These are phyloP conservation scores for Myathropa florea DNA, from an alignment of 2,888 invertebrate genomes.

Conservation along the genomic window DNA sequence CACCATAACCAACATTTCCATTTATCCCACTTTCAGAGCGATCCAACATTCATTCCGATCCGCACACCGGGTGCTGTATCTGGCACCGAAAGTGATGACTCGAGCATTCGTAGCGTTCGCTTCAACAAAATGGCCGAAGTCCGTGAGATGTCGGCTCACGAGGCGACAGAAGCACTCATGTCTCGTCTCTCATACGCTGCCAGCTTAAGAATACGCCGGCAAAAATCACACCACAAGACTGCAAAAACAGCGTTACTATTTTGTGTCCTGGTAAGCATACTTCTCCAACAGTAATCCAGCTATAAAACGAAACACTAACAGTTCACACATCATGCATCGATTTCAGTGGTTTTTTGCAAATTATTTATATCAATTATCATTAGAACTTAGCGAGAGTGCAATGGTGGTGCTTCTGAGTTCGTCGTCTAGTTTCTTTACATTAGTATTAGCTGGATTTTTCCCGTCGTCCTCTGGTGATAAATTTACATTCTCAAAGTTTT, in stretches of 20 bases:
- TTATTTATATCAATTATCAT: slow-evolving; percentile 94
- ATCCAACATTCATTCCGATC: slow-evolving; percentile 95
- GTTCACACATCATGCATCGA: slow-evolving; percentile 61
- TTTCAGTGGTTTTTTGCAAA: slow-evolving; percentile 97
- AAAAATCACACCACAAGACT: slow-evolving; percentile 84
- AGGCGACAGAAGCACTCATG: slow-evolving; percentile 95
- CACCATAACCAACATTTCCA: background rate
- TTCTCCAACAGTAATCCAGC: background rate
- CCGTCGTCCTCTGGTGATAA: slow-evolving; percentile 91
- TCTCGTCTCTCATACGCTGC: slow-evolving; percentile 97
- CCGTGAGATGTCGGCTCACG: slow-evolving; percentile 92
- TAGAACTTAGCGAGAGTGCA: slow-evolving; percentile 91
- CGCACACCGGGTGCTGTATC: slow-evolving; percentile 83
- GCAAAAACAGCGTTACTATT: slow-evolving; percentile 93
- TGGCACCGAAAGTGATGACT: slow-evolving; percentile 92
- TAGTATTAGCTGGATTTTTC: slow-evolving; percentile 92
- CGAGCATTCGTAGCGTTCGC: slow-evolving; percentile 91
- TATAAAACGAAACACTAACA: background rate
- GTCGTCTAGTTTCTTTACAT: slow-evolving; percentile 93
- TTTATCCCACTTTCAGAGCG: slow-evolving; percentile 84
- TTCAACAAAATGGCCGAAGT: slow-evolving; percentile 95
- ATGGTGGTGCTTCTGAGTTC: slow-evolving; percentile 94
- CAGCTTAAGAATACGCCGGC: slow-evolving; percentile 89
- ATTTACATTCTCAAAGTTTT: slow-evolving; percentile 92
- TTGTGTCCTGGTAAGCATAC: slow-evolving; percentile 87